Conservation (phyloP, 2,888 invertebrate species). For the Calameuta pallipes region DNA sequence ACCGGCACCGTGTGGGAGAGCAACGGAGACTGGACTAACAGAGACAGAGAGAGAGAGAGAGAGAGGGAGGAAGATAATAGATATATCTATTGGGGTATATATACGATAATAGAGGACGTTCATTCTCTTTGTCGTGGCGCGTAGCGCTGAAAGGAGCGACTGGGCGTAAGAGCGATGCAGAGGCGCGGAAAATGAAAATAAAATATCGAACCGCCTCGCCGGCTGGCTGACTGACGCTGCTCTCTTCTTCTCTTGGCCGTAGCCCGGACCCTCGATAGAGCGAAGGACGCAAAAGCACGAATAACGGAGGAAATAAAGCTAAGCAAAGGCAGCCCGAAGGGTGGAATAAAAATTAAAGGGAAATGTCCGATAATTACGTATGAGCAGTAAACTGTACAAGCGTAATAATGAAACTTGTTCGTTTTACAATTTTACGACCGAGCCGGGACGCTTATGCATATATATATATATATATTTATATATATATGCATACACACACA, state of each 20-base stretch:
- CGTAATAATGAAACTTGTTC: conserved; percentile 32
- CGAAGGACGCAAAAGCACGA: conserved; percentile 36
- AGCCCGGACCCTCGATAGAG: background rate
- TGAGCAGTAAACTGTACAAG: conserved; percentile 47
- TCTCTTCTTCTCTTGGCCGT: background rate
- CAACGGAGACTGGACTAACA: background rate
- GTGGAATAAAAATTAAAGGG: conserved; percentile 35
- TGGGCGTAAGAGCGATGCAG: background rate
- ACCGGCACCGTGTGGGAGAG: background rate
- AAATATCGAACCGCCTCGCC: conserved; percentile 1
- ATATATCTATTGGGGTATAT: background rate
- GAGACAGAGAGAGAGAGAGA: background rate
- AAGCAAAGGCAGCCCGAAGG: conserved; percentile 31
- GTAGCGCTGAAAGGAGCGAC: conserved; percentile 1
- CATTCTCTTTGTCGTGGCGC: background rate
- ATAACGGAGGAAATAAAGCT: conserved; percentile 43
- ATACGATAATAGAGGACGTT: background rate
- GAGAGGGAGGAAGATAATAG: background rate
- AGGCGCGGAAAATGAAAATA: conserved; percentile 6
- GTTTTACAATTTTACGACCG: conserved; percentile 34
- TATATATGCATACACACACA: too few species aligned
- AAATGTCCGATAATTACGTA: conserved; percentile 54
- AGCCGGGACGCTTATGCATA: conserved; percentile 14
- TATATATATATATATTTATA: background rate
- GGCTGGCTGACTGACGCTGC: background rate